Conservation (phyloP, 2,797 vertebrate species). For the Lagocephalus sceleratus region DNA sequence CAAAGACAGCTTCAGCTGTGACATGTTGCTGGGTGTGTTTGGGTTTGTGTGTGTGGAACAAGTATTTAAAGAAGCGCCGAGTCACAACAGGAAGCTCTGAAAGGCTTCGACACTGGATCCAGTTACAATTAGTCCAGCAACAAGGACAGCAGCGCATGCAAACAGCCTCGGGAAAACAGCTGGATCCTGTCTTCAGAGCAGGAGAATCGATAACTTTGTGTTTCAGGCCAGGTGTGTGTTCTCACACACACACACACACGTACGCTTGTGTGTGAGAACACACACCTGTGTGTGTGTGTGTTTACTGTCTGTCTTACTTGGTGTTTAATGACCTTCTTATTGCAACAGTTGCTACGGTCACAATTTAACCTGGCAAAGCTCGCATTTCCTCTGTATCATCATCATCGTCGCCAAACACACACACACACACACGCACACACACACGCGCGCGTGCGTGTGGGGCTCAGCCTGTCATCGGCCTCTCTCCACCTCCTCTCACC, state of each 20-base stretch:
- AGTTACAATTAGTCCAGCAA: slow-evolving; percentile 56
- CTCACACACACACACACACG: slow-evolving; percentile 15
- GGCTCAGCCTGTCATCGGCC: slow-evolving; percentile 41
- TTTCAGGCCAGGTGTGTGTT: slow-evolving; percentile 26
- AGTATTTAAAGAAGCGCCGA: slow-evolving; percentile 35
- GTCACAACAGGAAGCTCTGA: slow-evolving; percentile 63
- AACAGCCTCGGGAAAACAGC: slow-evolving; percentile 30
- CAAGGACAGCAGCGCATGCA: slow-evolving; percentile 21
- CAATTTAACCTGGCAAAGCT: slow-evolving; percentile 22
- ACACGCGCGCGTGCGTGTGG: slow-evolving; percentile 16
- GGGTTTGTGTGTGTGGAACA: slow-evolving; percentile 28
- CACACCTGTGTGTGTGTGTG: slow-evolving; percentile 4
- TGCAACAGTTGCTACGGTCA: slow-evolving; percentile 59
- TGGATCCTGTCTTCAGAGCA: slow-evolving; percentile 24
- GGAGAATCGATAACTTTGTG: slow-evolving; percentile 13
- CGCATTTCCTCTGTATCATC: slow-evolving; percentile 29
- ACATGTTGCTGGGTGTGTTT: slow-evolving; percentile 44
- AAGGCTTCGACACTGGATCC: slow-evolving; percentile 45
- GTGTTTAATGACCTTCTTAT: slow-evolving; percentile 35
- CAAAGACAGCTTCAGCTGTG: neutral
- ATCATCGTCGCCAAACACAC: slow-evolving; percentile 16
- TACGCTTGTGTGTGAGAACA: slow-evolving; percentile 1
- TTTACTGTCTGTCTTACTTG: slow-evolving; percentile 23
- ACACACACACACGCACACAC: slow-evolving; percentile 20
- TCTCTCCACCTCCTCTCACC: neutral